Base-by-base conservation (phyloP, 1,140 invertebrate genomes). In the Drosophila pectinifera region DNA sequence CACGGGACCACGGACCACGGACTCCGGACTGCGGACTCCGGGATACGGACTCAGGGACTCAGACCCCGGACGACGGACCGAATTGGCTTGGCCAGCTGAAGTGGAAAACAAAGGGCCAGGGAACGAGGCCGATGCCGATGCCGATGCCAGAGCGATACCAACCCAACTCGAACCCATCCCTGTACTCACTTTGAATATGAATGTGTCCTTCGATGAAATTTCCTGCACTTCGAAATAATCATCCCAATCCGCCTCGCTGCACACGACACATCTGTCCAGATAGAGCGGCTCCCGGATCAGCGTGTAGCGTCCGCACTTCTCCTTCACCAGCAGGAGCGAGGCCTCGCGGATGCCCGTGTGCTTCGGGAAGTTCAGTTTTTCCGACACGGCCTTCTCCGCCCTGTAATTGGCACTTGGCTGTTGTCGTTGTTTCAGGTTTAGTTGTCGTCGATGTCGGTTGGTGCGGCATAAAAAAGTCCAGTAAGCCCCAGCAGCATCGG, bases 191-290 rank as follows among this genome's bases (percentile, higher is more conserved):
- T 98, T 98, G 93, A 99, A 97, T 91, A 98, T 96, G 93, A 96
- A 98, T 48, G 97, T 96, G 91, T 99, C 98, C 93, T 98, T 98
- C 54, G 96, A 97, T 70, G 96, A 95, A 69, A 98, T 95, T 93
- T 99, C 98, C 93, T 98, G 97, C 78, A 99, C 95, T 94, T 99
- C 98, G 93, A 99, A 98, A 92, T 97, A 98, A 92, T 98, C 97
- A 91, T 97, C 96, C 85, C 95, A 95, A 86, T 98, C 97, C 49
- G 95, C 95, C 88, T 98, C 97, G 73, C 95, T 95, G 78, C 96
- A 97, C 41, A 98, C 96, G 63, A 98, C 96, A 93, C 97, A 98
- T 84, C 96, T 95, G 91, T 98, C 97, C 73, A 98, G 93, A 93
- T 96, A 96, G 54, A 98, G 94, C 28, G 97, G 97, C 90, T 98